These are phyloP conservation scores for Bolinopsis microptera DNA, from an alignment of 37 sponge, comb jelly and placozoan species.

Conservation along the genomic window DNA sequence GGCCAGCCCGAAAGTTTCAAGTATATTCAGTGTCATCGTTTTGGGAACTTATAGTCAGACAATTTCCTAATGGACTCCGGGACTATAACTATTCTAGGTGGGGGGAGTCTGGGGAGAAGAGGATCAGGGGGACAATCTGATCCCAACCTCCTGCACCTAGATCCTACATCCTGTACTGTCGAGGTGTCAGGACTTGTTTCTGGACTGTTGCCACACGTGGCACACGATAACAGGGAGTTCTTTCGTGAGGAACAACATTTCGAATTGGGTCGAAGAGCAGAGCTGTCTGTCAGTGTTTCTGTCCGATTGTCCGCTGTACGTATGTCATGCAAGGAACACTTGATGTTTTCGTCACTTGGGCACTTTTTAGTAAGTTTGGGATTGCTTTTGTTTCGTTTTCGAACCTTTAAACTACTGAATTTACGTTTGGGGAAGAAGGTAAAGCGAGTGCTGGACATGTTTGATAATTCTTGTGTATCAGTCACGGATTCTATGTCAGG, in stretches of 20 bases:
- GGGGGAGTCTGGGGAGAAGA: background rate
- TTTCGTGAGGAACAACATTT: background rate
- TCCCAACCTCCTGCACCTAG: background rate
- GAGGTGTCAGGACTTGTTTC: background rate
- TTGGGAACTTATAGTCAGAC: background rate
- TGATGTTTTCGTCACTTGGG: background rate
- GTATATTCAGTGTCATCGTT: too few relatives aligned
- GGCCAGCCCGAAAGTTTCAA: too few relatives aligned
- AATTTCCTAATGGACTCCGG: background rate
- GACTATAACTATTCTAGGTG: background rate
- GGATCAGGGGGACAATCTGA: background rate
- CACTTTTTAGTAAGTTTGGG: background rate
- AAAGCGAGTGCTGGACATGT: background rate
- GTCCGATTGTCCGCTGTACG: background rate
- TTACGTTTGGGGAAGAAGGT: slow-evolving; percentile 13
- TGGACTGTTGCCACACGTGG: background rate
- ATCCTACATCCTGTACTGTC: background rate
- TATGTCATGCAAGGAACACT: background rate
- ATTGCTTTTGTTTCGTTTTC: background rate
- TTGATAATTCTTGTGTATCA: background rate
- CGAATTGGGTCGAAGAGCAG: background rate
- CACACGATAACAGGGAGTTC: background rate
- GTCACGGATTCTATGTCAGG: background rate
- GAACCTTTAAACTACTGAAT: background rate
- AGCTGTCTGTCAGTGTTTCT: background rate